A percentile compares a stretch with the other conserved stretches of the same genome.
phyloP scores from a whole-genome alignment of 2,888 invertebrate species.

The Zhuqinia jingwanae region DNA sequence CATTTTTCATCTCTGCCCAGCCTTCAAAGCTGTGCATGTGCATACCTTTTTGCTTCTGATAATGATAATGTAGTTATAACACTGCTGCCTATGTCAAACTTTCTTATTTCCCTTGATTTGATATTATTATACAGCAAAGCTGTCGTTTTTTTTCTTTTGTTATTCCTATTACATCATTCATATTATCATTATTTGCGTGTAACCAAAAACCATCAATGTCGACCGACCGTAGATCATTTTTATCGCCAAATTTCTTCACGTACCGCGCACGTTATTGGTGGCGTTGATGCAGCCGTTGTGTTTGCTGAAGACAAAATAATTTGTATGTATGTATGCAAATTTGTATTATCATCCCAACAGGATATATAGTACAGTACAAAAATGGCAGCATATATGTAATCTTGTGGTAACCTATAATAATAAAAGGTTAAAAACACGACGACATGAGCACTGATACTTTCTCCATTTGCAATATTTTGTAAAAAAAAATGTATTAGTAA shows the following conservation, averaged over 20 bases:
- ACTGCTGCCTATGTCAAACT: too few species aligned
- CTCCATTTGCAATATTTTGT: neutral
- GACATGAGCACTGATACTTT: constrained; percentile 19
- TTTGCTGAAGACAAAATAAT: neutral
- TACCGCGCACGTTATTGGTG: too few species aligned
- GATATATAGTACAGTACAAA: neutral
- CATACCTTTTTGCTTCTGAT: too few species aligned
- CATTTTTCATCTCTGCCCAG: too few species aligned
- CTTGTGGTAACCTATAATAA: neutral
- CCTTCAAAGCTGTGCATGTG: too few species aligned
- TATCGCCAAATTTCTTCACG: neutral
- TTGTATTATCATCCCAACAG: too few species aligned
- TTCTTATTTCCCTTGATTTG: neutral
- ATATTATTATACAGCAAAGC: neutral
- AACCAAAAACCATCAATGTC: neutral
- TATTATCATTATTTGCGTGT: neutral
- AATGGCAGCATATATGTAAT: neutral
- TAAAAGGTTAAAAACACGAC: neutral
- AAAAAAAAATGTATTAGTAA: too few species aligned
- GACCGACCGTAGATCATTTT: neutral
- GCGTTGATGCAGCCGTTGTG: too few species aligned
- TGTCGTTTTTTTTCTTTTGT: neutral
- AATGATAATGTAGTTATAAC: too few species aligned
- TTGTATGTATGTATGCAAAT: neutral
- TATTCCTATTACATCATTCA: neutral